Evolutionary conservation across 2,797 vertebrate genomes (phyloP), one percentile per base, ranked within the genome.

Genomic region (Tolypeutes matacus): DNA sequence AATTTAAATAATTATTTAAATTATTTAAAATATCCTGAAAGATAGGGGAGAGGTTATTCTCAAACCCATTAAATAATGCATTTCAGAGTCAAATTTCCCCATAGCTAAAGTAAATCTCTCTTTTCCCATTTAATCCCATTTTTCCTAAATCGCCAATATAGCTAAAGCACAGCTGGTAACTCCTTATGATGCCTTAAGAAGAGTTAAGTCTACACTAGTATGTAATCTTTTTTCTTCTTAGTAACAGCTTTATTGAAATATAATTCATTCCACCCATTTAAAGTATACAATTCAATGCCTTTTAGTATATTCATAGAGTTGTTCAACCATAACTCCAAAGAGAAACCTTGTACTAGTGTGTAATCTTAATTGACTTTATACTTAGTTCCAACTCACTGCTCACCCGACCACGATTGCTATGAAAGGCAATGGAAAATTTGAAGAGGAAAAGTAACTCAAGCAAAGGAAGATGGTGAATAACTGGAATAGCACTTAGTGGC

Each of bases 361-460:
- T 62, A 77, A 85, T 81, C 29, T 70, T 91, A 82, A 92, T 67
- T 73, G 46, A 92, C 60, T 89, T 92, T 76, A 75, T 88, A 95
- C n/a, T 88, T 89, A 73, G 86, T 93, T 96, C 46, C 80, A 83
- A 87, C 17, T 90, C 86, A 81, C 49, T 89, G 36, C 60, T 86
- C 80, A 73, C 58, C 46, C 78, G 64, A 78, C 91, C 60, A 67
- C 29, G n/a, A 62, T 83, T 78, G 91, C 81, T 89, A 34, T 5
- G 69, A 86, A 89, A 89, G 31, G 13, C 56, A 39, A 53, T 62
- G 31, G 86, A 92, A 86, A 76, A 18, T 42, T 13, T 36, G 64
- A 86, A 72, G 21, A 76, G 31, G 23, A 53, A 73, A 80, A 81
- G 31, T 25, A 65, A 92, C 20, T 65, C 36, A 83, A 87, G 46